Evolutionary conservation across 2,888 invertebrate genomes (phyloP).

Genomic region (Metopia argyrocephala): DNA sequence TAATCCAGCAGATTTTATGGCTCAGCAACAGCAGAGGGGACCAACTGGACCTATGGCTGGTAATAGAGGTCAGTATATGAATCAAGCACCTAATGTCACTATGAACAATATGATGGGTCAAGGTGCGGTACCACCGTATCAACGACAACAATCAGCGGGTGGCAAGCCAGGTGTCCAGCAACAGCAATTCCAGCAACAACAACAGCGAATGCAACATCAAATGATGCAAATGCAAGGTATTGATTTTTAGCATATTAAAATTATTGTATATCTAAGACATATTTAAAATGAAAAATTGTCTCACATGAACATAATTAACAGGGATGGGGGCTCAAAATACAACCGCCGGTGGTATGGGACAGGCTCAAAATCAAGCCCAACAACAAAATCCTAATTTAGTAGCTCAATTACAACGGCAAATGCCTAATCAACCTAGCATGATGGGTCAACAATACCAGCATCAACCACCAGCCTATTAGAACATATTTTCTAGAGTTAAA

Average conservation of each 20-base stretch:
- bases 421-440: conserved; percentile 77
- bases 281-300: neutral
- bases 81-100: conserved; percentile 89
- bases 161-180: conserved; percentile 75
- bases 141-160: conserved; percentile 79
- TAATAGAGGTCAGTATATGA: conserved; percentile 77
- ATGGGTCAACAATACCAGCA: conserved; percentile 78
- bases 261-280: no score
- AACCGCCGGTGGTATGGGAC: conserved; percentile 72
- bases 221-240: conserved; percentile 82
- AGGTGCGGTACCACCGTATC: conserved; percentile 89
- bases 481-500: conserved; percentile 25
- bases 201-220: conserved; percentile 85
- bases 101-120: conserved; percentile 83
- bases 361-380: conserved; percentile 77
- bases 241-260: neutral
- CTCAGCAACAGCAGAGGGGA: conserved; percentile 70
- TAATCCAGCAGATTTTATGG: conserved; percentile 76
- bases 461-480: conserved; percentile 78
- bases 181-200: conserved; percentile 80
- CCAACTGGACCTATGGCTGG: conserved; percentile 71
- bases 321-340: conserved; percentile 74
- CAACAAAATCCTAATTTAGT: conserved; percentile 83
- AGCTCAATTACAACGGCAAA: conserved; percentile 83
- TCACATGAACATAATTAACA: conserved; percentile 26